Percentiles rank a stretch among this genome's conserved stretches.
These are phyloP conservation scores for Drosophila ambigua DNA, from an alignment of 1,140 invertebrate genomes.

Conservation along the genomic window DNA sequence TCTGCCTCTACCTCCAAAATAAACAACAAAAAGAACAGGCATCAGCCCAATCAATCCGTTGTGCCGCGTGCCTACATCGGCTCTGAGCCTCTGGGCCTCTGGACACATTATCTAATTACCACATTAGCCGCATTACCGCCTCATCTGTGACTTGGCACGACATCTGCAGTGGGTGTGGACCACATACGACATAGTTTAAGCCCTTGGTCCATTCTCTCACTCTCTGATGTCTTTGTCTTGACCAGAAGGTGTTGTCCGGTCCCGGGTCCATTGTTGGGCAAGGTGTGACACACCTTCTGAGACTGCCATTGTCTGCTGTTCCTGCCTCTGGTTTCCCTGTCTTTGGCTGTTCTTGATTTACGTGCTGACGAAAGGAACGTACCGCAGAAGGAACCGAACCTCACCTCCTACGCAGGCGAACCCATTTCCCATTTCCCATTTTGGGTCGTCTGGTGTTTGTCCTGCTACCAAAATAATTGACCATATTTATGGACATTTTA, in stretches of 20 bases:
- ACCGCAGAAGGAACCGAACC: constrained; percentile 10
- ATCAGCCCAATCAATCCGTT: constrained; percentile 20
- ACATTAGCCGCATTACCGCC: constrained; percentile 60
- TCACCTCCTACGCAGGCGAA: constrained; percentile 17
- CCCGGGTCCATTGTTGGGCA: constrained; percentile 44
- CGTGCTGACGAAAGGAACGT: constrained; percentile 69
- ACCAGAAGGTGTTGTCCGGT: constrained; percentile 54
- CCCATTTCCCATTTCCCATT: constrained; percentile 7
- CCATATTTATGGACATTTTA: constrained; percentile 80
- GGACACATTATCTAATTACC: constrained; percentile 73
- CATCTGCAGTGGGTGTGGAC: constrained; percentile 45
- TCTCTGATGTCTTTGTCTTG: constrained; percentile 74
- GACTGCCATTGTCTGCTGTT: constrained; percentile 27
- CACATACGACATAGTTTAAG: constrained; percentile 59
- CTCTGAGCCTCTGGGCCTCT: constrained; percentile 6
- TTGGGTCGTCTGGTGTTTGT: constrained; percentile 33
- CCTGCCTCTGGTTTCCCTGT: constrained; percentile 9
- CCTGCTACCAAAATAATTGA: constrained; percentile 70
- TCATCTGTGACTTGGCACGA: constrained; percentile 5
- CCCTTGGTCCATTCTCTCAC: constrained; percentile 8
- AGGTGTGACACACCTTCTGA: constrained; percentile 71
- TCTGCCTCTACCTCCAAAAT: constrained; percentile 9
- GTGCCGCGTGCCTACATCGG: constrained; percentile 55
- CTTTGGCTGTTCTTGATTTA: constrained; percentile 55
- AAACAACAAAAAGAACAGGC: no score